Base-by-base conservation (phyloP, 2,113 vertebrate genomes). In the Pitta sordida region DNA sequence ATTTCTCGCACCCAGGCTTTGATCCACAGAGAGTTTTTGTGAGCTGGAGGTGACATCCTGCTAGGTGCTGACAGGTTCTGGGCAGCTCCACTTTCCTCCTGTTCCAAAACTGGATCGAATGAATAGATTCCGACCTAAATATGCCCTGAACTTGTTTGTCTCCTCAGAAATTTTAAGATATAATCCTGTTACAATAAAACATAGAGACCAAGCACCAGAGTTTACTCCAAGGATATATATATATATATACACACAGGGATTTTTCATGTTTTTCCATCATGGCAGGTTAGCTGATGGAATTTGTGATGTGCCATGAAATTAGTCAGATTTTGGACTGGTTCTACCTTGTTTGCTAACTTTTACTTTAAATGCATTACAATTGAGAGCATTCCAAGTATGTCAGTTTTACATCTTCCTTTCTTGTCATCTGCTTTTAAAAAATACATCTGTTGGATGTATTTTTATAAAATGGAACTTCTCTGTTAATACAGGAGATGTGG, bases 271-370 rank as follows among this genome's bases (percentile, higher is more conserved):
- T 49, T 86, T 65, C 67, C 27, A 11, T 74, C 3, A 0, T 32
- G 52, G 17, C 55, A 63, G 49, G 51, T 69, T 86, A 62, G n/a
- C 20, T 71, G 74, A 26, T 18, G 49, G 37, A 58, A 58, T 62
- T 81, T 76, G 21, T 26, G 27, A 43, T 21, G 19, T 48, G 51
- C 46, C 41, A n/a, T 88, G 26, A 77, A 86, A 75, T 78, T 39
- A 67, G 63, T 65, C 85, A 69, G 68, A 64, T 82, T 87, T 90
- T 93, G 90, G 55, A 59, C 60, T 55, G 39, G 15, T 94, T 68
- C 83, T 88, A 77, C 48, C 74, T 91, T 87, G 64, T 90, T 90
- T 90, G 68, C 71, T 67, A 51, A 88, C 71, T 95, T 88, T 23
- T 43, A 29, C 64, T 82, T 60, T 9, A 86, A 91, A 71, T 71